Conservation (phyloP, 2,113 vertebrate species). For the Dermatemys mawii region DNA sequence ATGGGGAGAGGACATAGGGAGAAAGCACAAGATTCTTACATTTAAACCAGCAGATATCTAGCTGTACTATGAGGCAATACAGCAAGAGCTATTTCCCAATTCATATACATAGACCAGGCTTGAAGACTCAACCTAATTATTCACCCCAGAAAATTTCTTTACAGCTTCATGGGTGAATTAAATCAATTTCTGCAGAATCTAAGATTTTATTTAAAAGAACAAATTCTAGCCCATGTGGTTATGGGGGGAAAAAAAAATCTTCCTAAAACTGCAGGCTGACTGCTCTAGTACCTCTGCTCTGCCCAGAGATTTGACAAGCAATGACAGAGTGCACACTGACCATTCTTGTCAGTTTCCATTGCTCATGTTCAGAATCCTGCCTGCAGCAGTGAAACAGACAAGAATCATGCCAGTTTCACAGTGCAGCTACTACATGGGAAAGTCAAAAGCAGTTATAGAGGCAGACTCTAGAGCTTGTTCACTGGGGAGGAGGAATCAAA, state of each 20-base stretch:
- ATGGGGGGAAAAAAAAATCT: background rate
- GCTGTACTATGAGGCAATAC: background rate
- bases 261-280: background rate
- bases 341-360: constrained; percentile 8
- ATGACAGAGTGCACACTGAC: background rate
- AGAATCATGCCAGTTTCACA: constrained; percentile 10
- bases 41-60: background rate
- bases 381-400: background rate
- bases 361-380: constrained; percentile 14
- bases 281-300: constrained; percentile 9
- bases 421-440: background rate
- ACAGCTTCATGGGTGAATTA: background rate
- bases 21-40: background rate
- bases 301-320: background rate
- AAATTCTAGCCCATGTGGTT: background rate
- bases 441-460: background rate
- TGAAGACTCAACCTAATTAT: background rate
- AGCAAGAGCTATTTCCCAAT: constrained; percentile 10
- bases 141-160: background rate
- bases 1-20: background rate
- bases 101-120: background rate
- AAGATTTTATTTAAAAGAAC: background rate
- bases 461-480: background rate
- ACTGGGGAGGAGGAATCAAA: background rate
- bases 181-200: background rate